Base-by-base conservation (phyloP, 2,113 vertebrate species). In the Alexandromys fortis region DNA sequence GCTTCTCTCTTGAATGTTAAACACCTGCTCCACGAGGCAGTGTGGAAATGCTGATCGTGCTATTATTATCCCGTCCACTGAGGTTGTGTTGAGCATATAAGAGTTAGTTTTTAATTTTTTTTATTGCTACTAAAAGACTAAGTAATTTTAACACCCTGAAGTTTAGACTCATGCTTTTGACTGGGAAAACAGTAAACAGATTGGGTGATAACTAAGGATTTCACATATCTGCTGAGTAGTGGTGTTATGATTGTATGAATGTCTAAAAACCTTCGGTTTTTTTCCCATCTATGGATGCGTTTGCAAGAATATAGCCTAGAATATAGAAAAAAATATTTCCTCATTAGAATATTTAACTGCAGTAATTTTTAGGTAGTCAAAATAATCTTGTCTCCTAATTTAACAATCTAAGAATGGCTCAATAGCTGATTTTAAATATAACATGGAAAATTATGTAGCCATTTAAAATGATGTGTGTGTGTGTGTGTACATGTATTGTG, bases 81-180 rank as follows among this genome's bases (percentile, higher is more conserved):
- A 94, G 16, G 38, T 33, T 38, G 17, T 47, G 49, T 7, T 89
- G 61, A 76, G 45, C 0, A 2, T 22, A 47, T 14, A 78, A 47
- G 88, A 91, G 63, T 86, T 79, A 91, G 47, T 96, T 95, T 89
- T 65, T 86, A 96, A 45, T 12, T 45, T 67, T 86, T 52, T 89
- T 76, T 81, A 92, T 47, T 75, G 45, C 61, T 86, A 58, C 21
- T 75, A 49, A 85, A 93, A 95, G 73, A 86, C 30, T 73, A 90
- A 91, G 12, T 33, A 42, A 94, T 86, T 91, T 90, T 55, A 92
- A 61, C 11, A 6, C 24, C n/a, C 8, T 33, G 63, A 4, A 90
- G 26, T 30, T 89, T 55, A 96, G 28, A 91, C 3, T 28, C 47
- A 49, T 83, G 77, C 16, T 90, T 94, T 33, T 87, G 35, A 70